Evolutionary conservation across 2,113 vertebrate species (phyloP).

Genomic region (Xenopus borealis): DNA sequence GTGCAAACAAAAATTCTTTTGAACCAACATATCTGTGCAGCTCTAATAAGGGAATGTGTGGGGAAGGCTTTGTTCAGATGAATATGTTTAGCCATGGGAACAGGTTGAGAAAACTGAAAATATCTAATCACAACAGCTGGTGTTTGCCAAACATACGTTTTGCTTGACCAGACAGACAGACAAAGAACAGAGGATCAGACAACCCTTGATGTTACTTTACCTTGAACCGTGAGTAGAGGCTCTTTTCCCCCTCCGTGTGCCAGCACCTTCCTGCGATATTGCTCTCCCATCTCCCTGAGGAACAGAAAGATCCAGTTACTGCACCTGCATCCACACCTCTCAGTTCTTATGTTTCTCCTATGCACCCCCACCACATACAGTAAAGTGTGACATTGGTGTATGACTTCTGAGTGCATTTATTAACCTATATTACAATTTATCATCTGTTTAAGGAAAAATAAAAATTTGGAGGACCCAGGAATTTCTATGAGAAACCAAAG

Average conservation of each 20-base stretch:
- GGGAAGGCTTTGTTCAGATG: too few species aligned
- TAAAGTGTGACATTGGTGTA: too few species aligned
- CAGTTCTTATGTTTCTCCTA: too few species aligned
- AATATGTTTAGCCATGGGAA: conserved; percentile 49
- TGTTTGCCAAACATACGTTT: conserved; percentile 6
- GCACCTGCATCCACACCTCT: background rate
- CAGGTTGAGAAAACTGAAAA: conserved; percentile 26
- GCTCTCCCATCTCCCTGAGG: conserved; percentile 86
- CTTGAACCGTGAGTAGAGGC: conserved; percentile 91
- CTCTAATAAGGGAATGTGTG: background rate
- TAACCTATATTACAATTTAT: too few species aligned
- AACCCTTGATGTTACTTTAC: conserved; percentile 59
- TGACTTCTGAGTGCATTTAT: too few species aligned
- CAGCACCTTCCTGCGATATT: conserved; percentile 92
- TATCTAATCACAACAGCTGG: background rate
- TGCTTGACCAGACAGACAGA: background rate
- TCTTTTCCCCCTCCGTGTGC: conserved; percentile 89
- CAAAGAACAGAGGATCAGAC: background rate
- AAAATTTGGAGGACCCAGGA: too few species aligned
- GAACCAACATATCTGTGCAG: too few species aligned
- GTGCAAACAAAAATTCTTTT: too few species aligned
- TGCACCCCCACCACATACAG: too few species aligned
- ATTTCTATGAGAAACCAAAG: too few species aligned
- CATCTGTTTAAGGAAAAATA: too few species aligned
- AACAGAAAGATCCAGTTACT: conserved; percentile 54